Base-by-base conservation (phyloP, 2,888 invertebrate species). In the Invenusta paracnida region DNA sequence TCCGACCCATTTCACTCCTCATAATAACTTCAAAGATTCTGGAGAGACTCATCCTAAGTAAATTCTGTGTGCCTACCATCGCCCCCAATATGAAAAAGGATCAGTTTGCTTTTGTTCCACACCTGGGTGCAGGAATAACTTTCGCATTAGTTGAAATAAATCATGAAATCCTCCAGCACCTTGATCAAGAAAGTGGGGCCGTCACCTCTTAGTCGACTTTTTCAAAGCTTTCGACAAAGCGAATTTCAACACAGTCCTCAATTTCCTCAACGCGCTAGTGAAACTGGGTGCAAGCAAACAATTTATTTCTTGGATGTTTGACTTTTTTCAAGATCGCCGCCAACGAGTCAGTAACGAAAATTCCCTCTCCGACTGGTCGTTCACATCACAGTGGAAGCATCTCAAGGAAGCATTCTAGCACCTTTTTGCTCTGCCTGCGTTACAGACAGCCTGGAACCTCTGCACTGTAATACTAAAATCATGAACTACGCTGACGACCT, bases 261-360 rank as follows among this genome's bases (percentile, higher is more conserved):
- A 48, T 48, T n/a, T n/a, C n/a, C n/a, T 73, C 73, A 73, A 73
- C 73, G 73, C 73, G 73, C 73, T 73, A 73, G 73, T 25, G 73
- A 73, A 73, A 73, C 11, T 73, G 73, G 73, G 73, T 23, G 73
- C 73, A 25, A 73, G 73, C 23, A 73, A 73, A 25, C 73, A 73
- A 5, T 23, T 23, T 23, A 73, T 73, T 25, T 13, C 73, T 25
- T 73, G 73, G 73, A 73, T 73, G 23, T 73, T 73, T 23, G 73
- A 73, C 27, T 73, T 73, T n/a, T n/a, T n/a, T n/a, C n/a, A n/a
- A n/a, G n/a, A n/a, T n/a, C n/a, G n/a, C n/a, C n/a, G n/a, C n/a
- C n/a, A 17, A 48, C 48, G 48, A 48, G 48, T 48, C 11, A 48
- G 17, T 5, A 48, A 48, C 48, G 48, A 17, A 11, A 48, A 48